Evolutionary conservation across 1,140 invertebrate species (phyloP).

Genomic region (Drosophila guanche): DNA sequence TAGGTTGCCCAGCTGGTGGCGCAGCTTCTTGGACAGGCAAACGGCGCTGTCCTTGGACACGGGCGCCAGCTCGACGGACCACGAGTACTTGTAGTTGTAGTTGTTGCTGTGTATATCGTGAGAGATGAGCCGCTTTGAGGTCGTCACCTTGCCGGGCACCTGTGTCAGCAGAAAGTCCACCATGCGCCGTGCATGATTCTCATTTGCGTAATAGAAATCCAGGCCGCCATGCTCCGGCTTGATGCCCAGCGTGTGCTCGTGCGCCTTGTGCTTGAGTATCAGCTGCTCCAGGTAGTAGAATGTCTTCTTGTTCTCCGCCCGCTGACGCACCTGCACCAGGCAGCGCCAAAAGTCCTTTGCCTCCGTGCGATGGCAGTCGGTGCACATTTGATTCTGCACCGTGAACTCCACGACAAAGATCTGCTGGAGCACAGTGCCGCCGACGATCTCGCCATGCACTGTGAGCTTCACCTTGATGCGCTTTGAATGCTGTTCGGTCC

Average conservation of each 20-base stretch:
- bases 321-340: slow-evolving; percentile 93
- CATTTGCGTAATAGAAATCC: slow-evolving; percentile 97
- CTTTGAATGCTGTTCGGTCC: slow-evolving; percentile 99
- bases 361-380: slow-evolving; percentile 97
- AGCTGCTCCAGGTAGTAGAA: slow-evolving; percentile 99
- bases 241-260: slow-evolving; percentile 95
- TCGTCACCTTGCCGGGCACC: slow-evolving; percentile 93
- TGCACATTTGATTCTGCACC: slow-evolving; percentile 97
- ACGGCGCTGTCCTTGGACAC: slow-evolving; percentile 98
- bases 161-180: slow-evolving; percentile 95
- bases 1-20: slow-evolving; percentile 96
- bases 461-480: slow-evolving; percentile 98
- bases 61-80: slow-evolving; percentile 97
- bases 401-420: slow-evolving; percentile 97
- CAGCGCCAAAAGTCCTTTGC: slow-evolving; percentile 99
- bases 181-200: slow-evolving; percentile 96
- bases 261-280: slow-evolving; percentile 97
- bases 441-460: slow-evolving; percentile 96
- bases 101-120: slow-evolving; percentile 98
- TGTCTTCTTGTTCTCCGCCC: slow-evolving; percentile 97
- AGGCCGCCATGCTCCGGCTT: slow-evolving; percentile 97
- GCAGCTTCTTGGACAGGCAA: slow-evolving; percentile 94
- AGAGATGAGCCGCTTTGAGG: slow-evolving; percentile 97
- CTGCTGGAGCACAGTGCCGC: slow-evolving; percentile 93
- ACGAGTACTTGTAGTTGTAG: slow-evolving; percentile 98